Evolutionary conservation across 1,140 invertebrate species (phyloP), one percentile per base, ranked within the genome.

Genomic region (Drosophila littoralis): DNA sequence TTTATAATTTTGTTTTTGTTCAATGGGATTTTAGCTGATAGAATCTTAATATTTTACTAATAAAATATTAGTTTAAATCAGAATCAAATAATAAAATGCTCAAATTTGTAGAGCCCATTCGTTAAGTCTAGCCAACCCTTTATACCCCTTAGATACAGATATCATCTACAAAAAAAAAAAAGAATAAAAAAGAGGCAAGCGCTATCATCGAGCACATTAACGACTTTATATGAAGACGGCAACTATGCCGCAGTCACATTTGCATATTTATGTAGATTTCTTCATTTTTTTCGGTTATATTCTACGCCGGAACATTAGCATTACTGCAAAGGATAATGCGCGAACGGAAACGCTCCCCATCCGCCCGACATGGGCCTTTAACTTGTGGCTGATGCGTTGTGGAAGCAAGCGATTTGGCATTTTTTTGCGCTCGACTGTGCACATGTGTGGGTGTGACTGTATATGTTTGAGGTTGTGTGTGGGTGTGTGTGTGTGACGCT

Each of bases 321-420:
- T 88, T 88, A 77, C 50, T 72, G 33, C 48, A 88, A 88, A 83
- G 83, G 79, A 89, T 88, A 88, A 88, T 88, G 83, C 42, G 77
- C 78, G 63, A 58, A 22, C 51, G 33, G 50, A 55, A 13, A 6
- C 33, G 42, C 46, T 6, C 33, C n/a, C 7, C 35, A 13, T 12
- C 9, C 60, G 46, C 7, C 1, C 10, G 2, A 17, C 52, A 10
- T 36, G 10, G 13, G 35, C 28, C 10, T 28, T 28, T 28, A 43
- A 51, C 66, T 81, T 15, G n/a, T 6, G 12, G 43, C 43, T 51
- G 63, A 40, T 63, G 28, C 43, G 40, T 13, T 33, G 10, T 22
- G 10, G 12, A 13, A 58, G 28, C 12, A 35, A 78, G 71, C 67
- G 75, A 64, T 83, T 89, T 84, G 69, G 70, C 84, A 86, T 88